Evolutionary conservation across 2,113 vertebrate species (phyloP).

Genomic region (Holacanthus passer): DNA sequence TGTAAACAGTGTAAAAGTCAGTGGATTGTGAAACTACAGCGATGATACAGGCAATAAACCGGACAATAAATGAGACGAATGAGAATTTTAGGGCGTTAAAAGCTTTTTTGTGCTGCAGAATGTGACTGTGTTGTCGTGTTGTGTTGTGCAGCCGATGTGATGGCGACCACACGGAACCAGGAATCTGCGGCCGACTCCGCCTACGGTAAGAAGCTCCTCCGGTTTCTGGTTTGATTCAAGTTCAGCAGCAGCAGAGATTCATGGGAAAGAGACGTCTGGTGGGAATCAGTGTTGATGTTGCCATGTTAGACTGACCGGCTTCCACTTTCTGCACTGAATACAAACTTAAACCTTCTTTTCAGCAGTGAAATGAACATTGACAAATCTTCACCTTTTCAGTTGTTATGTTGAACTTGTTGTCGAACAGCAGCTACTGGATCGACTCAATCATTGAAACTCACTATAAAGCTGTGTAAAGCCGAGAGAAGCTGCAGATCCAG

Average conservation of each 20-base stretch:
- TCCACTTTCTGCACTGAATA: not conserved
- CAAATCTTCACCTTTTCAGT: too few species aligned
- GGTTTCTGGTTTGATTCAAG: not conserved
- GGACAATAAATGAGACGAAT: not conserved
- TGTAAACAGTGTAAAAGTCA: not conserved
- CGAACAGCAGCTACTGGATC: too few species aligned
- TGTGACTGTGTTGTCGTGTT: not conserved
- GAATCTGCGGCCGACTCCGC: conserved; percentile 67
- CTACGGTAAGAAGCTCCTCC: conserved; percentile 58
- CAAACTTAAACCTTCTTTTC: not conserved
- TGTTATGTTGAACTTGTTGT: too few species aligned
- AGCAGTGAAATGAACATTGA: too few species aligned
- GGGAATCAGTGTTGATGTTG: too few species aligned
- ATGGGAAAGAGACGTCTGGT: not conserved
- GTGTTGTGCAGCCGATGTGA: conserved; percentile 43
- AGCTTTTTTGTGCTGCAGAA: not conserved
- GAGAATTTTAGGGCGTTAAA: not conserved
- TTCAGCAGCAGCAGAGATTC: not conserved
- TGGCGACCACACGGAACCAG: conserved; percentile 63
- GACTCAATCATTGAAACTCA: too few species aligned
- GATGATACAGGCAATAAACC: not conserved
- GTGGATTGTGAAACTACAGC: not conserved
- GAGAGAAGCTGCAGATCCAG: too few species aligned
- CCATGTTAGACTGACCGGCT: too few species aligned
- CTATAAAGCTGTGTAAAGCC: too few species aligned